Percentiles rank a stretch among this genome's conserved stretches.
Evolutionary conservation across 2,113 vertebrate genomes (phyloP).

Genomic region (Cinclus mexicanus): DNA sequence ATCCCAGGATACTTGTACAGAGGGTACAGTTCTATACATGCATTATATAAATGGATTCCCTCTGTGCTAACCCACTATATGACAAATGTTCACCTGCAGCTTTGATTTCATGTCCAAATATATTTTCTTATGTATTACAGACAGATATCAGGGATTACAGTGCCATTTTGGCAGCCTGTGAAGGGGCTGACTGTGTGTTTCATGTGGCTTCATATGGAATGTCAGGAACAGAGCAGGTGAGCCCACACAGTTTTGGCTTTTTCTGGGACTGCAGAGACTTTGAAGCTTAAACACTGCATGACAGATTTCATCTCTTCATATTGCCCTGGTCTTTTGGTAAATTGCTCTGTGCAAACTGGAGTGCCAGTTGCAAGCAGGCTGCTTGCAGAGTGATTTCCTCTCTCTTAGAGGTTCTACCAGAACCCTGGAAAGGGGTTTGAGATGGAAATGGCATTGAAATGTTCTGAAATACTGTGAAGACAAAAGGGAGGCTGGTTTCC

Average conservation of each 20-base stretch:
- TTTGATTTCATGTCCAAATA: neutral
- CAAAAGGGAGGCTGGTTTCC: neutral
- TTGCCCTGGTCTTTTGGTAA: neutral
- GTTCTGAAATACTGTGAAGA: neutral
- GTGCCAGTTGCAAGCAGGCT: neutral
- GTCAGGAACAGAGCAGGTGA: conserved; percentile 92
- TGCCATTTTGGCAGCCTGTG: conserved; percentile 78
- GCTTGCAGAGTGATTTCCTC: neutral
- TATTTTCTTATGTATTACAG: conserved; percentile 67
- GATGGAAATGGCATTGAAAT: neutral
- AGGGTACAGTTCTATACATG: neutral
- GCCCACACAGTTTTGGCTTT: neutral
- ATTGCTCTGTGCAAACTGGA: neutral
- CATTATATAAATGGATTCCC: neutral
- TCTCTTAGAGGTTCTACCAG: neutral
- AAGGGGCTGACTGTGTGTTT: conserved; percentile 89
- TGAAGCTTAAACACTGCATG: neutral
- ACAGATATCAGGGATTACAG: conserved; percentile 86
- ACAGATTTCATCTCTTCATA: neutral
- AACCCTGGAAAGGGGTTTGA: neutral
- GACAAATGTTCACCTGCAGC: neutral
- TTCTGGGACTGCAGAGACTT: neutral
- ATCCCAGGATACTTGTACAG: neutral
- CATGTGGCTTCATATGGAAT: conserved; percentile 92
- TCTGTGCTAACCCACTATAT: neutral